Conservation (phyloP, 2,888 invertebrate species). For the Heliconius hortense region DNA sequence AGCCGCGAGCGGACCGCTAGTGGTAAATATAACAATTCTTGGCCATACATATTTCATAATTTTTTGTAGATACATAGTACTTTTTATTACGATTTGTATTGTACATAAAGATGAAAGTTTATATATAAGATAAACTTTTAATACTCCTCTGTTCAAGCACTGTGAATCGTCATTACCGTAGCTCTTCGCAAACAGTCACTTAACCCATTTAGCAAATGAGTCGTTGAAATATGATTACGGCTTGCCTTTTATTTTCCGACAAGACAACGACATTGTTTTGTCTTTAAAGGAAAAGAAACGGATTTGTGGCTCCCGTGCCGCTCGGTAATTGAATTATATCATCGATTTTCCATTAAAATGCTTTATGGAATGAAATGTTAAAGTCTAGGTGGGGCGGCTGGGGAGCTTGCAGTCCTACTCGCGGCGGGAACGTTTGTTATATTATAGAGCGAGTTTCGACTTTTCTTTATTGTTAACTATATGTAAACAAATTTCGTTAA, state of each 20-base stretch:
- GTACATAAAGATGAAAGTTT: background rate
- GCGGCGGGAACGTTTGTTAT: constrained; percentile 2
- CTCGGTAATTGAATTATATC: constrained; percentile 79
- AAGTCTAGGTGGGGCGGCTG: constrained; percentile 68
- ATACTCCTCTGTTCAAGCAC: constrained; percentile 19
- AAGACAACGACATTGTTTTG: constrained; percentile 64
- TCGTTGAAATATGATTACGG: constrained; percentile 65
- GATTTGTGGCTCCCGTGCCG: constrained; percentile 70
- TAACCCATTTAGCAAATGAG: constrained; percentile 69
- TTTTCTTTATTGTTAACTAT: background rate
- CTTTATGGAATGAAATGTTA: constrained; percentile 79
- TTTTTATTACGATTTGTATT: background rate
- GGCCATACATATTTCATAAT: too few species aligned
- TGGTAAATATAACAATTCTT: background rate
- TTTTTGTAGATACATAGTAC: background rate
- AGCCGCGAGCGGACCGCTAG: background rate
- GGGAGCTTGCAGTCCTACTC: constrained; percentile 47
- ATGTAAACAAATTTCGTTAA: background rate
- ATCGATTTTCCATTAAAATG: constrained; percentile 82
- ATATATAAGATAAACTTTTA: constrained; percentile 15
- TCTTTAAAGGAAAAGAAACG: constrained; percentile 59
- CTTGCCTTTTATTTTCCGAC: constrained; percentile 53
- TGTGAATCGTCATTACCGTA: constrained; percentile 31
- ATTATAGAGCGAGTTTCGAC: background rate
- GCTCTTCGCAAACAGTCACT: constrained; percentile 36